Evolutionary conservation across 2,888 invertebrate species (phyloP).

Genomic region (Apodemia hepburni): DNA sequence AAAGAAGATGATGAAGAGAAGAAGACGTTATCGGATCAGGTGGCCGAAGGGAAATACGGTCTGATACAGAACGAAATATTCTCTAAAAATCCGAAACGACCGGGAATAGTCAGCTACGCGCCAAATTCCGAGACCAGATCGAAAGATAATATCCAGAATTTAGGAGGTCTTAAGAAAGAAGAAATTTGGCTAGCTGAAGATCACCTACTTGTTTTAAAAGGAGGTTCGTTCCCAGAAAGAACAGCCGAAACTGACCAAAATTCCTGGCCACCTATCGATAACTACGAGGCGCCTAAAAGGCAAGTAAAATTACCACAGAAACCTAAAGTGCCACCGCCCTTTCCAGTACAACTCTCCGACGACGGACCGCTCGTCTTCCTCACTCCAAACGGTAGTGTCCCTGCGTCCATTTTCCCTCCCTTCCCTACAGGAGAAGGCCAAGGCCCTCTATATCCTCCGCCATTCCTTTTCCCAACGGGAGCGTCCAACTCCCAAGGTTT

Average conservation of each 20-base stretch:
- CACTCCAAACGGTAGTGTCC: slow-evolving; percentile 88
- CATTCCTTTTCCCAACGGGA: slow-evolving; percentile 81
- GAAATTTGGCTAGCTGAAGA: slow-evolving; percentile 96
- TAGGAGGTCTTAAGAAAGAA: slow-evolving; percentile 90
- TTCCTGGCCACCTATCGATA: slow-evolving; percentile 91
- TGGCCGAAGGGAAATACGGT: slow-evolving; percentile 94
- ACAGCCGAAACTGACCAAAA: slow-evolving; percentile 64
- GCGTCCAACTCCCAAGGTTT: slow-evolving; percentile 78
- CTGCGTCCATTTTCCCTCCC: slow-evolving; percentile 84
- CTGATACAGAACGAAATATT: slow-evolving; percentile 93
- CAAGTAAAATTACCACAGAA: slow-evolving; percentile 91
- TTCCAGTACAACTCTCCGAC: slow-evolving; percentile 93
- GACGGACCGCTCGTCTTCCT: slow-evolving; percentile 93
- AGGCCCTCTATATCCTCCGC: slow-evolving; percentile 73
- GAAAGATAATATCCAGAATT: slow-evolving; percentile 87
- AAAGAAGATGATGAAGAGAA: slow-evolving; percentile 84
- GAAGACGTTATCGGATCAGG: slow-evolving; percentile 93
- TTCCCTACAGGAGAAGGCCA: slow-evolving; percentile 82
- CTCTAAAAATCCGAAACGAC: slow-evolving; percentile 84
- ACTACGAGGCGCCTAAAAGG: slow-evolving; percentile 89
- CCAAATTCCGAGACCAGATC: slow-evolving; percentile 88
- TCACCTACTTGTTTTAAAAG: slow-evolving; percentile 90
- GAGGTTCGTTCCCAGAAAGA: slow-evolving; percentile 84
- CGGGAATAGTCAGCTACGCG: slow-evolving; percentile 91
- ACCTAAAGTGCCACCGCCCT: slow-evolving; percentile 94